These are phyloP conservation scores for Agrotis segetum DNA, from an alignment of 2,888 invertebrate species.

Conservation along the genomic window DNA sequence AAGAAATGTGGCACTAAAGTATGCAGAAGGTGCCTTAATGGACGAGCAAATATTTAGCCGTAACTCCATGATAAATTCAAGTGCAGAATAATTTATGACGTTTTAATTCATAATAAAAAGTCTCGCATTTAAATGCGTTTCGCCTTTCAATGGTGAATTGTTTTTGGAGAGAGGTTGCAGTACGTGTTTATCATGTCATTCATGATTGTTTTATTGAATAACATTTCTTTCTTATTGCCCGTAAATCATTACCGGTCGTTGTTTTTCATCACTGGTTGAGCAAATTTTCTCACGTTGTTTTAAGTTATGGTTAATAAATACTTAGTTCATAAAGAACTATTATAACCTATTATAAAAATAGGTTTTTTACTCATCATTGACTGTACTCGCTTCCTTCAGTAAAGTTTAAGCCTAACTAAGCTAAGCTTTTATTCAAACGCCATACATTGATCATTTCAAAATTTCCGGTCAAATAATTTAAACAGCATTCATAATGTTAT, in stretches of 20 bases:
- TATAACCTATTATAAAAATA: no score
- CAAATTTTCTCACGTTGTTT: neutral
- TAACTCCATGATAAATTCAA: slow-evolving; percentile 74
- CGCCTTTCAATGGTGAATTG: slow-evolving; percentile 56
- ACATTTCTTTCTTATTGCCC: neutral
- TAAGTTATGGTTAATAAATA: no score
- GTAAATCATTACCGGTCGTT: slow-evolving; percentile 1
- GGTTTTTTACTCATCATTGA: neutral
- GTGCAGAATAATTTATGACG: slow-evolving; percentile 78
- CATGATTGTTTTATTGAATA: slow-evolving; percentile 25
- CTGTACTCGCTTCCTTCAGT: neutral
- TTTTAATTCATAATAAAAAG: slow-evolving; percentile 78
- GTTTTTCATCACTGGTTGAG: neutral
- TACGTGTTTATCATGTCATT: slow-evolving; percentile 20
- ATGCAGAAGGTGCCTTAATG: slow-evolving; percentile 71
- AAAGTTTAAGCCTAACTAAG: neutral
- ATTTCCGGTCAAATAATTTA: neutral
- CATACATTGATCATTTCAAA: neutral
- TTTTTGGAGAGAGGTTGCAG: slow-evolving; percentile 39
- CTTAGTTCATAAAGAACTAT: no score
- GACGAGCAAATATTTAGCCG: slow-evolving; percentile 66
- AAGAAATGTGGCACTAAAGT: slow-evolving; percentile 69
- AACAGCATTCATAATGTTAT: neutral
- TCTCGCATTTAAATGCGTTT: slow-evolving; percentile 62
- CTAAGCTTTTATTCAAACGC: neutral